Evolutionary conservation across 2,113 vertebrate genomes (phyloP).

Genomic region (Lophochroa leadbeateri): DNA sequence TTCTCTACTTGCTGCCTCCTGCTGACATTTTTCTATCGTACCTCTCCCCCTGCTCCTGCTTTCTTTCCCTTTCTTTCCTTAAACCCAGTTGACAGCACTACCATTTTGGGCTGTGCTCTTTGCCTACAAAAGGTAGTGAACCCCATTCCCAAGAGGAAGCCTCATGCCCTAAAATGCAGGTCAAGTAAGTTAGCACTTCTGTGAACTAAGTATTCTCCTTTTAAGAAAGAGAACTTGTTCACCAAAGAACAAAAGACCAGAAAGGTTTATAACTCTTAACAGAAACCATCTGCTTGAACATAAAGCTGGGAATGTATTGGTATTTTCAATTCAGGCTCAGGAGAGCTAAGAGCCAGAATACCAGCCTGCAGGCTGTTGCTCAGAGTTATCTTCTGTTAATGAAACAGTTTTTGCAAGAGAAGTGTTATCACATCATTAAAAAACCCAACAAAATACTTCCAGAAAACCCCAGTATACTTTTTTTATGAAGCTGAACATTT

Average conservation of each 20-base stretch:
- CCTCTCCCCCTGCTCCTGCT: neutral
- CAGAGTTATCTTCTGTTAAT: slow-evolving; percentile 41
- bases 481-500: slow-evolving; percentile 3
- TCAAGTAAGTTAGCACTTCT: neutral
- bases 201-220: neutral
- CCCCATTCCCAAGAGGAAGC: neutral
- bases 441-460: neutral
- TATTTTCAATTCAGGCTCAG: slow-evolving; percentile 25
- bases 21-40: neutral
- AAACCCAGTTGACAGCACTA: neutral
- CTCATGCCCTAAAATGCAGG: neutral
- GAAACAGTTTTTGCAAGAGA: slow-evolving; percentile 63
- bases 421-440: slow-evolving; percentile 60
- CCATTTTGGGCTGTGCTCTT: neutral
- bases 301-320: slow-evolving; percentile 13
- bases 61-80: neutral
- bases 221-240: slow-evolving; percentile 5
- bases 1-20: neutral
- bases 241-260: neutral
- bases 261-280: slow-evolving; percentile 12
- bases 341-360: neutral
- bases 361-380: neutral
- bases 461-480: neutral
- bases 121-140: neutral
- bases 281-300: slow-evolving; percentile 41